phyloP scores from a whole-genome alignment of 2,888 invertebrate genomes.

The Tachystola acroxantha region DNA sequence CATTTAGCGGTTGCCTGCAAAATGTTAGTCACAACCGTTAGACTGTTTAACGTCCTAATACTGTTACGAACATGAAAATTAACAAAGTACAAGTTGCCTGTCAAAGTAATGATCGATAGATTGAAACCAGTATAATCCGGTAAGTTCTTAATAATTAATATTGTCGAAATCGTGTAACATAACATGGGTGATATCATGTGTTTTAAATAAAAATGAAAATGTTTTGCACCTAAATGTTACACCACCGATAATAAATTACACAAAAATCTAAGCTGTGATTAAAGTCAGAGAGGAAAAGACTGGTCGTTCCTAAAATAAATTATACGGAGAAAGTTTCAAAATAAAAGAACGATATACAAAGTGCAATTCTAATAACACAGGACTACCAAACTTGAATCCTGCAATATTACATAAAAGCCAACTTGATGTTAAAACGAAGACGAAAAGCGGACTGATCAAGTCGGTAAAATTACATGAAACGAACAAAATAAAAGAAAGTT shows the following conservation, averaged over 20 bases:
- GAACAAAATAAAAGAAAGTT: conserved; percentile 29
- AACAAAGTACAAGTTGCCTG: conserved; percentile 17
- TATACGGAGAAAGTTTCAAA: conserved; percentile 3
- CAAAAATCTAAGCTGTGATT: no score
- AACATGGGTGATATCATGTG: no score
- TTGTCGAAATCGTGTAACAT: no score
- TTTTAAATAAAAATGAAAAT: no score
- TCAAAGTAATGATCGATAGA: background rate
- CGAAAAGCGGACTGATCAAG: conserved; percentile 5
- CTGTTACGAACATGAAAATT: conserved; percentile 50
- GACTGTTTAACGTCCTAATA: conserved; percentile 49
- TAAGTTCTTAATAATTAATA: no score
- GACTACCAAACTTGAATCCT: conserved; percentile 8
- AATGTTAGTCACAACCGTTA: conserved; percentile 44
- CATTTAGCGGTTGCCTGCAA: conserved; percentile 56
- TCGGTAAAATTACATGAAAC: conserved; percentile 8
- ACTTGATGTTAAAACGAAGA: background rate
- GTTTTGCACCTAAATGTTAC: no score
- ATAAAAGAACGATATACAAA: background rate
- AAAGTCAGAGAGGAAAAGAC: background rate
- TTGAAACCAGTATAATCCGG: no score
- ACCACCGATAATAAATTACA: no score
- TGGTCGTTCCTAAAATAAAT: conserved; percentile 1
- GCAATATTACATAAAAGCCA: conserved; percentile 7
- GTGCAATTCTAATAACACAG: conserved; percentile 8